Conservation (phyloP, 2,113 vertebrate species). For the Psammodynastes pulverulentus region DNA sequence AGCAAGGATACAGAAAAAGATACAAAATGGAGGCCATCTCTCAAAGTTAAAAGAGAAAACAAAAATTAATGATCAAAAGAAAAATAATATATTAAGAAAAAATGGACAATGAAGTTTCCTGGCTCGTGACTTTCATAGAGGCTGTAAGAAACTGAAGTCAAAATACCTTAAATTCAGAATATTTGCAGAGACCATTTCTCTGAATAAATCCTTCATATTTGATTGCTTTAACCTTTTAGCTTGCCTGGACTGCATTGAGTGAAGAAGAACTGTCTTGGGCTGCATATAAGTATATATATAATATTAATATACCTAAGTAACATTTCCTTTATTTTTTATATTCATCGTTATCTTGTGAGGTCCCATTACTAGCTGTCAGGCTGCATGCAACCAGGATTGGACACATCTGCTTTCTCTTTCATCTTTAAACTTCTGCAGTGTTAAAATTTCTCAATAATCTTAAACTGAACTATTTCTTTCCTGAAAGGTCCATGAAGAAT, state of each 20-base stretch:
- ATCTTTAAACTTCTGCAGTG: background rate
- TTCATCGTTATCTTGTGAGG: background rate
- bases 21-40: background rate
- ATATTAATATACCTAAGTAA: background rate
- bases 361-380: background rate
- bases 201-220: background rate
- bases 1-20: background rate
- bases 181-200: background rate
- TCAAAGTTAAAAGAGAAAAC: background rate
- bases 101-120: background rate
- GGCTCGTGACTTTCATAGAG: background rate
- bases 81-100: background rate
- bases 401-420: background rate
- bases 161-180: background rate
- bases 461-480: conserved; percentile 8
- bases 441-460: background rate
- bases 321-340: background rate
- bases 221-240: background rate
- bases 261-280: background rate
- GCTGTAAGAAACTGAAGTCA: background rate
- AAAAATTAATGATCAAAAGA: background rate
- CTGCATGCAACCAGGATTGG: background rate
- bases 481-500: conserved; percentile 88
- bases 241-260: background rate
- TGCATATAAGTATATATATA: background rate